phyloP scores from a whole-genome alignment of 1,140 invertebrate species.

The Anastrepha ludens region DNA sequence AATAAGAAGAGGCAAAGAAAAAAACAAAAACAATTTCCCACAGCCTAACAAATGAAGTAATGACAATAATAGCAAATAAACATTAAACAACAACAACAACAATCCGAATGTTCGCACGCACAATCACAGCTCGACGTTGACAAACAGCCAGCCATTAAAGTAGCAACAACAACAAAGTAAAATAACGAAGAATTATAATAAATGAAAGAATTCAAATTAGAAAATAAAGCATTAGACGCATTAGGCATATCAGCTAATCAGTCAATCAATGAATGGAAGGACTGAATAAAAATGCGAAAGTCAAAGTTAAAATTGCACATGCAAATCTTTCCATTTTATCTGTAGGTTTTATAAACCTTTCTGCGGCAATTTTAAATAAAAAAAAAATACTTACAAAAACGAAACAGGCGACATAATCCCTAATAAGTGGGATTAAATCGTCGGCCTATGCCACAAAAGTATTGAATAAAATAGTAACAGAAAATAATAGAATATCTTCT shows the following conservation, averaged over 20 bases:
- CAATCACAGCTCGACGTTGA: neutral
- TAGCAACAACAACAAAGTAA: neutral
- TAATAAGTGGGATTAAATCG: neutral
- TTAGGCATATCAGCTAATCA: neutral
- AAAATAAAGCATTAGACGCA: neutral
- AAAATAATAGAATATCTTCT: neutral
- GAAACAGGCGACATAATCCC: neutral
- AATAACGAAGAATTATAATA: neutral
- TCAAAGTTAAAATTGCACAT: neutral
- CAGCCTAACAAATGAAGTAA: neutral
- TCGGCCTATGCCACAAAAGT: neutral
- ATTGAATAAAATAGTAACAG: neutral
- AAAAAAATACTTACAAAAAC: neutral
- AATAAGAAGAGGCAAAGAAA: neutral
- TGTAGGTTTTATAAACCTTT: neutral
- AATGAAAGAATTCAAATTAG: neutral
- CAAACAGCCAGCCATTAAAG: neutral
- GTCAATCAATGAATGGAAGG: neutral
- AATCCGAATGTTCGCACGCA: neutral
- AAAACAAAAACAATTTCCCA: slow-evolving; percentile 5
- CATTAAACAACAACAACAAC: neutral
- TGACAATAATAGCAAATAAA: neutral
- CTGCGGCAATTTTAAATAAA: neutral
- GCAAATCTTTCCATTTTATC: neutral
- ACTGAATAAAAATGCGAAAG: neutral